Evolutionary conservation across 2,888 invertebrate genomes (phyloP), one percentile per base, ranked within the genome.

Genomic region (Stenoptilia bipunctidactyla): DNA sequence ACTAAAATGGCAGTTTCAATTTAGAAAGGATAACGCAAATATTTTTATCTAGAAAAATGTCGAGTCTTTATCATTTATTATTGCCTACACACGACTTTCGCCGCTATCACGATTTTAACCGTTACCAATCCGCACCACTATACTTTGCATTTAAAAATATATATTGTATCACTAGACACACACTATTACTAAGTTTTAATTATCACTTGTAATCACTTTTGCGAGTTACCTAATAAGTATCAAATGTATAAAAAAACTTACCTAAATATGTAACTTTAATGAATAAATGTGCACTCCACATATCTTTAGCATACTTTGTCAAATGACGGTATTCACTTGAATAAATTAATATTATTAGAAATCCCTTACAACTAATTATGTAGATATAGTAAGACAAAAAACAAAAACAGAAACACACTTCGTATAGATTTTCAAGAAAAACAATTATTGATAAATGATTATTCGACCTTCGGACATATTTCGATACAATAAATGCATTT

Each of bases 161-260:
- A 30, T 30, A 30, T 30, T 30, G 12, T 66, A 60, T 51, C 57
- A 62, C 65, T 71, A 75, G 63, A 73, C 74, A 76, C 75, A 59
- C 71, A 63, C 66, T 80, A 76, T 58, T 50, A 58, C 66, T 76
- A 71, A 61, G 60, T 62, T 47, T 52, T 30, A n/a, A 30, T 30
- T 30, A 58, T 67, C 63, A 80, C 82, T 83, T 82, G 82, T 69
- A 73, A 82, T 82, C 82, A 82, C 79, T 68, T 20, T 77, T 72
- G 75, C 74, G 76, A 76, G 71, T 80, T 14, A 14, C 20, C 20
- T 20, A 69, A 66, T 75, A 77, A 74, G 79, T 83, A 82, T 82
- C 82, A 82, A 83, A 82, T 79, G 82, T 83, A 80, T 82, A 76
- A 82, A 69, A n/a, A 77, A 76, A 64, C 71, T 80, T 72, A 72